Conservation (phyloP, 1,140 invertebrate genomes). For the Ridgeia piscesae region DNA sequence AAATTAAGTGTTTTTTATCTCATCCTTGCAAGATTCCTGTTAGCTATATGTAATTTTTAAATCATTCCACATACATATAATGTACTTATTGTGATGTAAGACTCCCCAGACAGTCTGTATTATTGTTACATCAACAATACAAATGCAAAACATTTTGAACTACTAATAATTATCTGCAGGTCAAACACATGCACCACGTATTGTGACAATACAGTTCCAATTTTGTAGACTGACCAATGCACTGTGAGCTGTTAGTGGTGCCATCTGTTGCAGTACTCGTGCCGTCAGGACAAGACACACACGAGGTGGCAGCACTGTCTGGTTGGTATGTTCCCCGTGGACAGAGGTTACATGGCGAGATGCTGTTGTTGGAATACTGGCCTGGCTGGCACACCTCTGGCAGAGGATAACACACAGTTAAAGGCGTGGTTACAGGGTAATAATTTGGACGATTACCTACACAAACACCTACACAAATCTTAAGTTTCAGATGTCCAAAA, state of each 20-base stretch:
- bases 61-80: neutral
- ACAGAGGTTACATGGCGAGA: conserved; percentile 66
- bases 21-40: too few species aligned
- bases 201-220: neutral
- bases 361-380: conserved; percentile 57
- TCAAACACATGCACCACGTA: neutral
- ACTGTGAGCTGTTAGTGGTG: neutral
- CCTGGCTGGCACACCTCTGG: conserved; percentile 61
- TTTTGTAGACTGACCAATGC: neutral
- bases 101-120: neutral
- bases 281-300: conserved; percentile 82
- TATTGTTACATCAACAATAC: neutral
- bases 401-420: neutral
- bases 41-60: neutral
- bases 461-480: too few species aligned
- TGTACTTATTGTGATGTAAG: neutral
- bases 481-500: too few species aligned
- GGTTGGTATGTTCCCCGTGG: conserved; percentile 65
- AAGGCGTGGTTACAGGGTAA: too few species aligned
- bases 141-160: neutral
- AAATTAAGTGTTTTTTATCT: too few species aligned
- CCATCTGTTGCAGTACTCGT: conserved; percentile 91
- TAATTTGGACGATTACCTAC: too few species aligned
- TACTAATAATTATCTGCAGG: neutral
- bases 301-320: conserved; percentile 63